Evolutionary conservation across 2,113 vertebrate genomes (phyloP).

Genomic region (Antechinus stuartii): DNA sequence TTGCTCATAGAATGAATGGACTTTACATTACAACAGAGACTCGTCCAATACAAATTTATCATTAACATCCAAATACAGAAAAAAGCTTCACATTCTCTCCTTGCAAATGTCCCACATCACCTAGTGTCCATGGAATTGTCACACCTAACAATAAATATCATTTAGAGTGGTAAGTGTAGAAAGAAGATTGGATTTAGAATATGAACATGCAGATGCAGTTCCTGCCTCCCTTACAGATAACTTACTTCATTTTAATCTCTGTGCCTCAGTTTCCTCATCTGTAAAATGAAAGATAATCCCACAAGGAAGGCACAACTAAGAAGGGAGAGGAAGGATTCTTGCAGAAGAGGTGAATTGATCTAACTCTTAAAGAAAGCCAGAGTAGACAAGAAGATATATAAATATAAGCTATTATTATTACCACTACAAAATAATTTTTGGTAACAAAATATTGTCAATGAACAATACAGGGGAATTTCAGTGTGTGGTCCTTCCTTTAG

Average conservation of each 20-base stretch:
- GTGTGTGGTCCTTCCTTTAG: neutral
- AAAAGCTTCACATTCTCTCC: neutral
- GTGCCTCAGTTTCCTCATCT: neutral
- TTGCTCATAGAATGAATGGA: constrained; percentile 37
- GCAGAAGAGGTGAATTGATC: neutral
- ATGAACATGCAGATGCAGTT: neutral
- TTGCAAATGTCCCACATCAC: neutral
- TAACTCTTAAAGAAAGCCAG: neutral
- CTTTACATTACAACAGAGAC: neutral
- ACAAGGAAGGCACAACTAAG: neutral
- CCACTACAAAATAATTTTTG: neutral
- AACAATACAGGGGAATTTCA: neutral
- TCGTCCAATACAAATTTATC: neutral
- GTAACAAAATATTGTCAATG: neutral
- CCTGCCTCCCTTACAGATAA: neutral
- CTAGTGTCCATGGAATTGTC: neutral
- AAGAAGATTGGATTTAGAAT: neutral
- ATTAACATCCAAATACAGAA: neutral
- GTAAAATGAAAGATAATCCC: neutral
- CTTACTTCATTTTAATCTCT: neutral
- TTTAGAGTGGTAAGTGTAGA: neutral
- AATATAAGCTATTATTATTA: neutral
- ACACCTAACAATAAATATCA: neutral
- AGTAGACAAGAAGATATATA: neutral
- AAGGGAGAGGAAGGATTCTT: neutral